These are phyloP conservation scores for Panagrolaimus sp. DNA, from an alignment of 1,140 invertebrate genomes.

Conservation along the genomic window DNA sequence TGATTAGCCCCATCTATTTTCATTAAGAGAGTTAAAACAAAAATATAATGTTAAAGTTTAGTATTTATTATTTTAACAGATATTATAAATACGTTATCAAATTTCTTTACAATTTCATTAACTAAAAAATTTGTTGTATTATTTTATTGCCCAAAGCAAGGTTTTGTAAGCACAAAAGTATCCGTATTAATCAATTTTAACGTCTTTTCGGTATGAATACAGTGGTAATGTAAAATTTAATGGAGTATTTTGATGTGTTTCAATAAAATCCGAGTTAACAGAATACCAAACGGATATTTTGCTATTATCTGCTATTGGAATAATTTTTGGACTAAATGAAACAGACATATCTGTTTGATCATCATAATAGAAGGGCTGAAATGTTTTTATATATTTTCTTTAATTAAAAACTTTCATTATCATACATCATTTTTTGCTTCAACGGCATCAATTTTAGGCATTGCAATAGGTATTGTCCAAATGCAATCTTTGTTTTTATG, in stretches of 20 bases:
- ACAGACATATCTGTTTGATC: neutral
- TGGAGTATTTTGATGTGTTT: neutral
- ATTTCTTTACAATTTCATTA: too few relatives aligned
- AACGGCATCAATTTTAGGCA: neutral
- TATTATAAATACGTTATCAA: too few relatives aligned
- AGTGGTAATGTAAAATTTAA: neutral
- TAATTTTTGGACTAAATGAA: neutral
- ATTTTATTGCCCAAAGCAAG: too few relatives aligned
- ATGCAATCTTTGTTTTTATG: neutral
- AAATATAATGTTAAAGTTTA: too few relatives aligned
- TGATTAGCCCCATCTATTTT: too few relatives aligned
- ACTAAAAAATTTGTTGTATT: too few relatives aligned
- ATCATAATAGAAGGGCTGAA: constrained; percentile 5
- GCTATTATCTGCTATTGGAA: neutral
- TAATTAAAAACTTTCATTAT: neutral
- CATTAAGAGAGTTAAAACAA: too few relatives aligned
- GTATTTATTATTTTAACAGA: too few relatives aligned
- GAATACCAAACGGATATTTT: neutral
- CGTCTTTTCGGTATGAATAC: constrained; percentile 3
- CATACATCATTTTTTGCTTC: neutral
- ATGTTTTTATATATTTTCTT: neutral
- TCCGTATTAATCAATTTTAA: neutral
- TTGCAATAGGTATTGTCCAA: neutral
- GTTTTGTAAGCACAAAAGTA: too few relatives aligned
- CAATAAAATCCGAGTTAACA: neutral